phyloP scores from a whole-genome alignment of 1,140 invertebrate species.

The Drosophila cardini region DNA sequence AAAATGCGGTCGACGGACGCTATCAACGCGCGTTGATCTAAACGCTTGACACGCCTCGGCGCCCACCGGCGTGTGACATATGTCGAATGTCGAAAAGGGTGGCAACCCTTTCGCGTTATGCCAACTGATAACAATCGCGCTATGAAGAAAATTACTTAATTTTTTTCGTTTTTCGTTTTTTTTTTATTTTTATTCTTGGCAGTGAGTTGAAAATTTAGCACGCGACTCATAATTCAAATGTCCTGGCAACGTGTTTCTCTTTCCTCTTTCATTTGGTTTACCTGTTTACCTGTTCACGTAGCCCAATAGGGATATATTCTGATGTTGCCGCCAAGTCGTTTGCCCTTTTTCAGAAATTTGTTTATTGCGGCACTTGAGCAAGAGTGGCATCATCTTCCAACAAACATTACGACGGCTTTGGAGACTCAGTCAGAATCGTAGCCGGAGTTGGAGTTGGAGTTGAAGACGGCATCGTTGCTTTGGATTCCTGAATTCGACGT shows the following conservation, averaged over 20 bases:
- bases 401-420: slow-evolving; percentile 34
- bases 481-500: slow-evolving; percentile 59
- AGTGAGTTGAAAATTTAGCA: slow-evolving; percentile 51
- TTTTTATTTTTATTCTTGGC: slow-evolving; percentile 13
- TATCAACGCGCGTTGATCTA: slow-evolving; percentile 72
- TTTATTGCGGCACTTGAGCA: slow-evolving; percentile 81
- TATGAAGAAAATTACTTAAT: slow-evolving; percentile 80
- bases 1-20: slow-evolving; percentile 72
- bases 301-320: slow-evolving; percentile 37
- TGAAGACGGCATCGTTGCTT: slow-evolving; percentile 16
- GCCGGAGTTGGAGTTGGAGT: not conserved
- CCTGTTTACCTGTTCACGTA: slow-evolving; percentile 68
- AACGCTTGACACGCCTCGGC: slow-evolving; percentile 74
- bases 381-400: slow-evolving; percentile 77
- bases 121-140: slow-evolving; percentile 66
- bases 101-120: slow-evolving; percentile 62
- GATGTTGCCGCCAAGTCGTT: slow-evolving; percentile 34
- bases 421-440: slow-evolving; percentile 3
- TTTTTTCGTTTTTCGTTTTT: slow-evolving; percentile 35
- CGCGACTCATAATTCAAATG: slow-evolving; percentile 54
- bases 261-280: slow-evolving; percentile 15
- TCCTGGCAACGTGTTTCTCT: slow-evolving; percentile 13
- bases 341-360: slow-evolving; percentile 70
- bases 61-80: slow-evolving; percentile 69
- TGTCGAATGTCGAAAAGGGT: slow-evolving; percentile 50